Evolutionary conservation across 2,797 vertebrate genomes (phyloP), one percentile per base, ranked within the genome.

Genomic region (Leptodactylus fallax): DNA sequence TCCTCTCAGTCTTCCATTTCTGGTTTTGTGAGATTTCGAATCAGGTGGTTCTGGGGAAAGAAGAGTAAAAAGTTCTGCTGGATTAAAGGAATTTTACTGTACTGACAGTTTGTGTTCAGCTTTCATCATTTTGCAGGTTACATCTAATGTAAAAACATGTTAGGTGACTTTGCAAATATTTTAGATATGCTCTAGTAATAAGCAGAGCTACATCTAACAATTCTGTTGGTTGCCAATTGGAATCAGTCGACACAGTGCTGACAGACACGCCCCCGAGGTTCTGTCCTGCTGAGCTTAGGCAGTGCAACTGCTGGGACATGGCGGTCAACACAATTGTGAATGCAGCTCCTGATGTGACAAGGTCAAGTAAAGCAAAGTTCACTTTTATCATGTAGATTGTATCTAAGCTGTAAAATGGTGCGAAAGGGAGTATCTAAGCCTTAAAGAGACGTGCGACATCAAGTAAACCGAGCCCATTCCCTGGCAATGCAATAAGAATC

Each of bases 401-500:
- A 49, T 11, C 9, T n/a, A 49, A 21, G 45, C 71, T 51, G 72
- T 36, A 21, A 51, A n/a, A 74, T 21, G 72, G 72, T 21, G 72
- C 2, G 0, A 11, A 53, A 77, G 19, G 71, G 45, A 6, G 71
- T 49, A 74, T 9, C 45, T 12, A 53, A 36, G 72, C 49, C 72
- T 58, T 36, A 45, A 79, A 16, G 53, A 45, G 55, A 60, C 11
- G 10, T 21, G 14, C 11, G 17, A n/a, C 45, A 67, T 67, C 65
- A 67, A 27, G 55, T 56, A 36, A 27, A 56, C 45, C 67, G 1
- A 45, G 25, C n/a, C 65, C 36, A 36, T 36, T 4, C 1, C 36
- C 51, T 19, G 61, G 81, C 36, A 25, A 21, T 45, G 81, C 81
- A 84, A 84, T 84, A 84, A 60, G 19, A 84, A 60, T 60, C 25